A percentile compares a stretch with the other conserved stretches of the same genome.
phyloP scores from a whole-genome alignment of 2,113 vertebrate species.

The Spheniscus mendiculus region DNA sequence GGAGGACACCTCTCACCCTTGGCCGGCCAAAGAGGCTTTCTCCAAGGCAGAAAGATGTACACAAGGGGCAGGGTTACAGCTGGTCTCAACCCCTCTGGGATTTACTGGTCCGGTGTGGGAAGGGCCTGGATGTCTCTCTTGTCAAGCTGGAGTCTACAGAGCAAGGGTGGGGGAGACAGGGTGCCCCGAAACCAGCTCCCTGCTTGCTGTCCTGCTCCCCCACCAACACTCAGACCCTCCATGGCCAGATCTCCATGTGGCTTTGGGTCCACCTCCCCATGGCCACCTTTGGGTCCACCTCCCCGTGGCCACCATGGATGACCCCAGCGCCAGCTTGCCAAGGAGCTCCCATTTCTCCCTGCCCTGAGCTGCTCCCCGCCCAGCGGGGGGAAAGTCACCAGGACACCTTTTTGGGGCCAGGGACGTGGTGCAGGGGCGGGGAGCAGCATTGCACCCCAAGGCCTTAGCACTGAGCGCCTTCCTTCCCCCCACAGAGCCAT shows the following conservation, averaged over 20 bases:
- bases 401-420: not conserved
- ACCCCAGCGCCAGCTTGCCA: not conserved
- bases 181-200: not conserved
- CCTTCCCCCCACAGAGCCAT: slow-evolving; percentile 75
- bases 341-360: not conserved
- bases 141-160: not conserved
- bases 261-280: not conserved
- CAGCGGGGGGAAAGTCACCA: rapidly evolving
- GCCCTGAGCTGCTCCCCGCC: rapidly evolving
- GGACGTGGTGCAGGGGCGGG: not conserved
- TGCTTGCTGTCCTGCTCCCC: not conserved
- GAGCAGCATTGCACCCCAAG: rapidly evolving
- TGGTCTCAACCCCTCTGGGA: not conserved
- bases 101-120: not conserved
- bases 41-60: not conserved
- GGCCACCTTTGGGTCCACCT: not conserved
- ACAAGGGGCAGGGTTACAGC: not conserved
- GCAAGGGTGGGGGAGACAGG: not conserved
- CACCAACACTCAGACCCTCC: not conserved
- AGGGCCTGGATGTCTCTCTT: not conserved
- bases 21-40: not conserved
- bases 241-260: not conserved
- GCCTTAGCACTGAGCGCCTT: not conserved
- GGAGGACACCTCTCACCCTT: not conserved
- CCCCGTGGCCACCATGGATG: not conserved